phyloP scores from a whole-genome alignment of 2,888 invertebrate genomes.

The Dromius quadrimaculatus region DNA sequence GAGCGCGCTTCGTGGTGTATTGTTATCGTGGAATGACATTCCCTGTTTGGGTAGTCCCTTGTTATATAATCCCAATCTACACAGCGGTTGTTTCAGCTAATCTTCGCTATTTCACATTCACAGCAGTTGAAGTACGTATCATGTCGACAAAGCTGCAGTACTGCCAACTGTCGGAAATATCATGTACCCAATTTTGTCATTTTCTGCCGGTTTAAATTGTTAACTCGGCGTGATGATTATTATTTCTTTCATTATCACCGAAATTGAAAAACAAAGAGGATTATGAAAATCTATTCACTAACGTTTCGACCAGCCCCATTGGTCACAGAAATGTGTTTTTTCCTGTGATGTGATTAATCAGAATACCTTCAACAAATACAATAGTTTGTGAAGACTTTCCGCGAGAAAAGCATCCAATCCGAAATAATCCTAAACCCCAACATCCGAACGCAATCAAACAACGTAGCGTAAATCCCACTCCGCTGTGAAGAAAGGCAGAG shows the following conservation, averaged over 20 bases:
- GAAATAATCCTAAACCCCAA: not conserved
- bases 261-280: not conserved
- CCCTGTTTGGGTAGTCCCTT: slow-evolving; percentile 33
- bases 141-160: not conserved
- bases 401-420: no score
- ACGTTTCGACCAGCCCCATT: no score
- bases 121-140: slow-evolving; percentile 2
- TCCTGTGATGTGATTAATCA: no score
- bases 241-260: not conserved
- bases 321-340: no score
- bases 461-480: slow-evolving; percentile 6
- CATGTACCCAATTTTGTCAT: slow-evolving; percentile 30
- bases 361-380: no score
- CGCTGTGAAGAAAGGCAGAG: not conserved
- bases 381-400: no score
- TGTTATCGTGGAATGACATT: slow-evolving; percentile 37
- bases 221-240: not conserved
- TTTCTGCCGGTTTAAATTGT: slow-evolving; percentile 22
- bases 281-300: not conserved
- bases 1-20: slow-evolving; percentile 25
- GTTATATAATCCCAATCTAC: slow-evolving; percentile 36
- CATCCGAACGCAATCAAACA: slow-evolving; percentile 10
- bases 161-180: slow-evolving; percentile 16
- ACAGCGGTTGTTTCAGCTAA: slow-evolving; percentile 35
- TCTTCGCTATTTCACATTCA: slow-evolving; percentile 30